Conservation (phyloP, 2,888 invertebrate species). For the Anoncus sp. region DNA sequence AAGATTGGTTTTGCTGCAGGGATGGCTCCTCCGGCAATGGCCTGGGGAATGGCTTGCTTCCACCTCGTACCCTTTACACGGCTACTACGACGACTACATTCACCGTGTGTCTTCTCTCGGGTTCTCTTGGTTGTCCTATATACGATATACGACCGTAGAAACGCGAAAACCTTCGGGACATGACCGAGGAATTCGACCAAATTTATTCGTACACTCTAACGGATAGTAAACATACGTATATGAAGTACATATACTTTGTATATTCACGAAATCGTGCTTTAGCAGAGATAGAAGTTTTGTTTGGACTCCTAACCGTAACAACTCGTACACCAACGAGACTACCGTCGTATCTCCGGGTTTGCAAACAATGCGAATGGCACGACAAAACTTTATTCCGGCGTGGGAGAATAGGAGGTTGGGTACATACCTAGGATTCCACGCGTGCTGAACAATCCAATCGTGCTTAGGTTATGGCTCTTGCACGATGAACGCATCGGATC, state of each 20-base stretch:
- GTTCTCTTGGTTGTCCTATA: slow-evolving; percentile 30
- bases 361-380: slow-evolving; percentile 36
- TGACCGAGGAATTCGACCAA: slow-evolving; percentile 76
- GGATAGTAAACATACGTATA: slow-evolving; percentile 34
- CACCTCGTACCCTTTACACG: slow-evolving; percentile 34
- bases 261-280: slow-evolving; percentile 55
- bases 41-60: slow-evolving; percentile 61
- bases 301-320: neutral
- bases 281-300: slow-evolving; percentile 18
- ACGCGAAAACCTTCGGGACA: slow-evolving; percentile 74
- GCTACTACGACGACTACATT: slow-evolving; percentile 32
- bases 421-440: slow-evolving; percentile 26
- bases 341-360: slow-evolving; percentile 19
- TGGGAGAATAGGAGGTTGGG: neutral
- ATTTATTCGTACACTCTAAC: slow-evolving; percentile 65
- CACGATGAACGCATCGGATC: neutral
- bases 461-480: slow-evolving; percentile 31
- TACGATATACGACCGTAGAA: slow-evolving; percentile 45
- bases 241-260: slow-evolving; percentile 24
- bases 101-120: slow-evolving; percentile 32
- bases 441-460: slow-evolving; percentile 21
- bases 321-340: slow-evolving; percentile 25
- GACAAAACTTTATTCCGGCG: slow-evolving; percentile 29
- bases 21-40: slow-evolving; percentile 53
- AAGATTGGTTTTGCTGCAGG: slow-evolving; percentile 78